A percentile compares a stretch with the other conserved stretches of the same genome.
phyloP scores from a whole-genome alignment of 2,113 vertebrate species.

The Kryptolebias marmoratus region DNA sequence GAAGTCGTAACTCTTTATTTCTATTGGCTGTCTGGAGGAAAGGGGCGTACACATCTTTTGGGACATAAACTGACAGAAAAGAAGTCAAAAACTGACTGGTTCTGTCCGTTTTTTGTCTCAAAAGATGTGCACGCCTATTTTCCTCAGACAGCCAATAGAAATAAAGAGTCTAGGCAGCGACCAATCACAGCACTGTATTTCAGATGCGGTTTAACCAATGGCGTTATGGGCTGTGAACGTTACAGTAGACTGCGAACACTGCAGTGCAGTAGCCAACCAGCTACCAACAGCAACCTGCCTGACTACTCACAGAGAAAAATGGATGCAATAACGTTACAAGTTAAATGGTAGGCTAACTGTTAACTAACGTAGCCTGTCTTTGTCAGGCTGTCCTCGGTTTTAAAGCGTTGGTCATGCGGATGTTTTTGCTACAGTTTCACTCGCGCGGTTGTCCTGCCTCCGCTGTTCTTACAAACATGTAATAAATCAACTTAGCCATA shows the following conservation, averaged over 20 bases:
- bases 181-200: slow-evolving; percentile 66
- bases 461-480: slow-evolving; percentile 38
- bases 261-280: slow-evolving; percentile 73
- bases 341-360: slow-evolving; percentile 63
- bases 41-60: no score
- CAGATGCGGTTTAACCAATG: slow-evolving; percentile 30
- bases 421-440: not conserved
- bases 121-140: slow-evolving; percentile 6
- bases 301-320: slow-evolving; percentile 58
- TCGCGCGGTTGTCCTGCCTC: not conserved
- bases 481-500: slow-evolving; percentile 55
- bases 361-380: not conserved
- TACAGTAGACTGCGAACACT: slow-evolving; percentile 54
- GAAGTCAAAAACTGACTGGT: no score
- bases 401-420: not conserved
- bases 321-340: slow-evolving; percentile 60
- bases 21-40: no score
- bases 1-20: no score
- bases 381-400: no score
- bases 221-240: not conserved
- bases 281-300: slow-evolving; percentile 31
- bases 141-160: slow-evolving; percentile 55
- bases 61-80: no score
- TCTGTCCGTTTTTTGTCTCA: not conserved
- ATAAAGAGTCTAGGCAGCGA: not conserved